Evolutionary conservation across 2,888 invertebrate species (phyloP).

Genomic region (Phyllotreta striolata): DNA sequence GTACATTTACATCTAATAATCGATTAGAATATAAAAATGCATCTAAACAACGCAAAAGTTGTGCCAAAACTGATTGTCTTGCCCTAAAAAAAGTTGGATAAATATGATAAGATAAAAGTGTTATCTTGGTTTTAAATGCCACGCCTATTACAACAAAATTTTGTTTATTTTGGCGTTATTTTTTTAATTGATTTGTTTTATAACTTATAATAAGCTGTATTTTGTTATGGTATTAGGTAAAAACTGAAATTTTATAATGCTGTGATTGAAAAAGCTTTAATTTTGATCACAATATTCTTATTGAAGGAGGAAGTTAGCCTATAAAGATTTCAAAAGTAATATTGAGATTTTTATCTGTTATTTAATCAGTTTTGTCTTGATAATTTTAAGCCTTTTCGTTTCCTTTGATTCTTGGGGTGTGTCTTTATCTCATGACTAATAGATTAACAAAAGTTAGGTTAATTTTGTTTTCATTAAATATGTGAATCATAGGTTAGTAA

Average conservation of each 20-base stretch:
- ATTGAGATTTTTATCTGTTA: conserved; percentile 1
- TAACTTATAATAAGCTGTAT: too few relatives aligned
- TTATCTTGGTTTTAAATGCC: conserved; percentile 50
- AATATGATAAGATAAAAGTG: conserved; percentile 42
- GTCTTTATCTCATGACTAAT: conserved; percentile 10
- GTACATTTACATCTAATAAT: conserved; percentile 34
- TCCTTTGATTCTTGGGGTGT: background rate
- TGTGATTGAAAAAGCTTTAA: background rate
- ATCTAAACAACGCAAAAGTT: conserved; percentile 32
- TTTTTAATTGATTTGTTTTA: background rate
- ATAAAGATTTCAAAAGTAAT: background rate
- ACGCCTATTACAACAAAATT: conserved; percentile 52
- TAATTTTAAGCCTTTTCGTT: background rate
- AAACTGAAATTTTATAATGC: too few relatives aligned
- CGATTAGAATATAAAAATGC: conserved; percentile 21
- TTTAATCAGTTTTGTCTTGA: background rate
- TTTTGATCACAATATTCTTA: background rate
- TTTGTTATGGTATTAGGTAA: too few relatives aligned
- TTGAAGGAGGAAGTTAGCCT: background rate
- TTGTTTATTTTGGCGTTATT: too few relatives aligned
- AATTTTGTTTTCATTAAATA: background rate
- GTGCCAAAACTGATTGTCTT: conserved; percentile 31
- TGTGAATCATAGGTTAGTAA: conserved; percentile 9
- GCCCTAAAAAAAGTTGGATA: conserved; percentile 11
- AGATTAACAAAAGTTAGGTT: conserved; percentile 18